Evolutionary conservation across 2,888 invertebrate genomes (phyloP).

Genomic region (Caenorhabditis sulstoni): DNA sequence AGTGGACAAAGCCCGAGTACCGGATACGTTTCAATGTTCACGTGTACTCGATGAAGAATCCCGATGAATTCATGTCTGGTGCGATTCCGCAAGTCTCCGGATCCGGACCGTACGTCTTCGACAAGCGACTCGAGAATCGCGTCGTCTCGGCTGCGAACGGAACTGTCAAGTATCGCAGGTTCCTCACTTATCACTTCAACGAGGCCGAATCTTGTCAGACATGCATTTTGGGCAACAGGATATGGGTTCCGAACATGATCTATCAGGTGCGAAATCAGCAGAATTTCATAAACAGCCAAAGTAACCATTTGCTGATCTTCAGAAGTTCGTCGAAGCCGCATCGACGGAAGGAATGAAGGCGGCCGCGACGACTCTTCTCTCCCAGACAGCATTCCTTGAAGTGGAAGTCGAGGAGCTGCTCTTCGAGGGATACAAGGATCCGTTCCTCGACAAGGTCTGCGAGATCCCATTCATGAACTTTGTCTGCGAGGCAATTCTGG

Average conservation of each 20-base stretch:
- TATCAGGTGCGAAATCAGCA: slow-evolving; percentile 74
- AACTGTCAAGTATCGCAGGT: slow-evolving; percentile 73
- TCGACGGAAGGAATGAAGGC: slow-evolving; percentile 77
- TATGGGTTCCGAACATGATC: slow-evolving; percentile 78
- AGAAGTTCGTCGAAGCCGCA: slow-evolving; percentile 80
- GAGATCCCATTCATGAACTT: slow-evolving; percentile 79
- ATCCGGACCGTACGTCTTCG: slow-evolving; percentile 80
- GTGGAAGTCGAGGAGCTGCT: slow-evolving; percentile 78
- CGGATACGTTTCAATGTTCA: slow-evolving; percentile 73
- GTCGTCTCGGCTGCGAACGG: slow-evolving; percentile 74
- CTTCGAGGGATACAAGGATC: slow-evolving; percentile 79
- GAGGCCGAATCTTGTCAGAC: slow-evolving; percentile 76
- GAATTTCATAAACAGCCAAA: too few species aligned
- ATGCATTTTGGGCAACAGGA: slow-evolving; percentile 77
- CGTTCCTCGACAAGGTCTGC: slow-evolving; percentile 79
- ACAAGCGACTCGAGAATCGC: slow-evolving; percentile 75
- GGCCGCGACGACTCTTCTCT: slow-evolving; percentile 76
- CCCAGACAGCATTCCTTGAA: slow-evolving; percentile 80
- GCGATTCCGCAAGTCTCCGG: slow-evolving; percentile 73
- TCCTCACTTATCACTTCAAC: slow-evolving; percentile 72
- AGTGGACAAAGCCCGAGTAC: slow-evolving; percentile 78
- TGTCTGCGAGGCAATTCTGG: slow-evolving; percentile 78
- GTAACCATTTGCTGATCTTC: too few species aligned
- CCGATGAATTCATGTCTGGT: slow-evolving; percentile 78
- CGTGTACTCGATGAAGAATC: slow-evolving; percentile 80